phyloP scores from a whole-genome alignment of 2,888 invertebrate genomes.

The Ennomos fuscantarius region DNA sequence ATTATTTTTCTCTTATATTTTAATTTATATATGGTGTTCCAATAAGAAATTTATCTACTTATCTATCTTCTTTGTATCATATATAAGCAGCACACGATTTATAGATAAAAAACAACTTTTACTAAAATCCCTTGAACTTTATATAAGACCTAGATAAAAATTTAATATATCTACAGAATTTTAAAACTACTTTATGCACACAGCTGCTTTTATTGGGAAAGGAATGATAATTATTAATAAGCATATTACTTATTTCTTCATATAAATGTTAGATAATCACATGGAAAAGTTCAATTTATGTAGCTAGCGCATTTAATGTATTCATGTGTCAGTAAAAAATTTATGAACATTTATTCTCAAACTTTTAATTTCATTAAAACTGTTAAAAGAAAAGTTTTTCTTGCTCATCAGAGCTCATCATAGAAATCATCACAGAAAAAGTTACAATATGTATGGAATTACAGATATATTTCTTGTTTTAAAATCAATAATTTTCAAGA shows the following conservation, averaged over 20 bases:
- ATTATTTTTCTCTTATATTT: too few relatives aligned
- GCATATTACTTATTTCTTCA: constrained; percentile 35
- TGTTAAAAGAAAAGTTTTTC: too few relatives aligned
- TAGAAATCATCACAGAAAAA: too few relatives aligned
- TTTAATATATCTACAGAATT: neutral
- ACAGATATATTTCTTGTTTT: too few relatives aligned
- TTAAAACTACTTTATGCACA: constrained; percentile 9
- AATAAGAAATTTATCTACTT: too few relatives aligned
- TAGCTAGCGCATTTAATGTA: constrained; percentile 42
- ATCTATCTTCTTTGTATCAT: too few relatives aligned
- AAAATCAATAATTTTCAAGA: too few relatives aligned
- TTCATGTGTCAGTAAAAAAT: constrained; percentile 28
- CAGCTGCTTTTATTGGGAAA: constrained; percentile 19
- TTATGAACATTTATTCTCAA: constrained; percentile 1
- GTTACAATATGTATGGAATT: too few relatives aligned
- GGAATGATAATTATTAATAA: constrained; percentile 16
- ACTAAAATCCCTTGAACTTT: constrained; percentile 11
- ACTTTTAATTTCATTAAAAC: neutral
- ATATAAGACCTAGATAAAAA: neutral
- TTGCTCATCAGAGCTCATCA: too few relatives aligned
- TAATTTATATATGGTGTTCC: too few relatives aligned
- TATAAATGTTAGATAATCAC: constrained; percentile 40
- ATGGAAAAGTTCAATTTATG: constrained; percentile 47
- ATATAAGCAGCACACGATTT: too few relatives aligned
- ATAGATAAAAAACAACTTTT: constrained; percentile 14